Base-by-base conservation (phyloP, 2,888 invertebrate genomes). In the Adela reaumurella region DNA sequence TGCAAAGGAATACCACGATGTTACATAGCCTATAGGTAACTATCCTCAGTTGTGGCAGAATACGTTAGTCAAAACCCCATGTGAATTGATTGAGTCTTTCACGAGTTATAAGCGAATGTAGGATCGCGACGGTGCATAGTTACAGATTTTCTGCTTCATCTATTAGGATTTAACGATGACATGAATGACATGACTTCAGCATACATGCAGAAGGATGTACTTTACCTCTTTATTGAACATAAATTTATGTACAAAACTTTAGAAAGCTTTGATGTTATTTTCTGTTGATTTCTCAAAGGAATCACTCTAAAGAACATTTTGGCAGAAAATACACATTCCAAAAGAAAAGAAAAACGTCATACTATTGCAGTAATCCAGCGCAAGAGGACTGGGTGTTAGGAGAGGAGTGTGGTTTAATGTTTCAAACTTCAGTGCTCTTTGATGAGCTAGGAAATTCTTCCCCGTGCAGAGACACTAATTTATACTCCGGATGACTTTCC, bases 351-450 rank as follows among this genome's bases (percentile, higher is more conserved):
- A 43, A 43, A 6, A 17, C 11, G 24, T 14, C 48, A n/a, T 28
- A 17, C 43, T 19, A 43, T 24, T 46, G 19, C 43, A 17, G 19
- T 17, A 41, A 49, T 11, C 42, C 17, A 24, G 42, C 17, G 11
- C 57, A 61, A 58, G 60, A 61, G 59, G 57, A 58, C 56, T 53
- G 63, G 62, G 58, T 29, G 20, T 50, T 56, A 51, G 60, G 57
- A 60, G 55, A 19, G 46, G 14, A 47, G 16, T 19, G n/a, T n/a
- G n/a, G n/a, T 43, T 16, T 42, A 18, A 17, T 50, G n/a, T n/a
- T 56, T 65, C 64, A 80, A 41, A 80, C 79, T 52, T 80, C 80
- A 53, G 80, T 80, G 59, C 68, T 74, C 63, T 74, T 78, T 20
- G 78, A 74, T 48, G 65, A 58, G 29, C 65, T 63, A 45, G 64